A percentile compares a stretch with the other conserved stretches of the same genome.
phyloP scores from a whole-genome alignment of 2,888 invertebrate species.

The Epicampocera succincta region DNA sequence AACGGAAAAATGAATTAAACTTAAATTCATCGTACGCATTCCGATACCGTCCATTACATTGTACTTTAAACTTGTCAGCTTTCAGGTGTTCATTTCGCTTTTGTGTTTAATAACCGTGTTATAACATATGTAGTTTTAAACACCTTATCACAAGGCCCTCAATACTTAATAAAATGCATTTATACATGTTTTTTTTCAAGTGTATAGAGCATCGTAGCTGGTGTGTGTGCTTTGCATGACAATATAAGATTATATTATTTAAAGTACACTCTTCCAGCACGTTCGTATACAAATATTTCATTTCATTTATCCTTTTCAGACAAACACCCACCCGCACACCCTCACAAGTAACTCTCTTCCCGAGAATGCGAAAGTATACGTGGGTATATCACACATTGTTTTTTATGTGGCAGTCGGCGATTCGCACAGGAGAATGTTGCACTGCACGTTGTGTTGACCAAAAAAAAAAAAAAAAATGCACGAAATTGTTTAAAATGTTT shows the following conservation, averaged over 20 bases:
- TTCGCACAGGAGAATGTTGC: constrained; percentile 28
- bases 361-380: background rate
- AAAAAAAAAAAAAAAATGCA: constrained; percentile 4
- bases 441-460: background rate
- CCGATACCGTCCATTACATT: no score
- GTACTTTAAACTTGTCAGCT: no score
- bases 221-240: constrained; percentile 16
- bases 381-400: background rate
- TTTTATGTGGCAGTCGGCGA: constrained; percentile 9
- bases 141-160: constrained; percentile 2
- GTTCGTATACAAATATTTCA: constrained; percentile 54
- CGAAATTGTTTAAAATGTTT: constrained; percentile 30
- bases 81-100: no score
- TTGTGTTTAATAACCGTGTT: no score
- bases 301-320: constrained; percentile 51
- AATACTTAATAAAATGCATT: background rate
- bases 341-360: no score
- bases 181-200: constrained; percentile 4
- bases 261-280: constrained; percentile 34
- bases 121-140: no score
- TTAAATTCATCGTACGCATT: no score
- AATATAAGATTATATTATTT: constrained; percentile 34
- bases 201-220: background rate
- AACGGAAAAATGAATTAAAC: no score
- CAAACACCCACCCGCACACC: background rate